These are phyloP conservation scores for Nothura maculosa DNA, from an alignment of 2,797 vertebrate species.

Conservation along the genomic window DNA sequence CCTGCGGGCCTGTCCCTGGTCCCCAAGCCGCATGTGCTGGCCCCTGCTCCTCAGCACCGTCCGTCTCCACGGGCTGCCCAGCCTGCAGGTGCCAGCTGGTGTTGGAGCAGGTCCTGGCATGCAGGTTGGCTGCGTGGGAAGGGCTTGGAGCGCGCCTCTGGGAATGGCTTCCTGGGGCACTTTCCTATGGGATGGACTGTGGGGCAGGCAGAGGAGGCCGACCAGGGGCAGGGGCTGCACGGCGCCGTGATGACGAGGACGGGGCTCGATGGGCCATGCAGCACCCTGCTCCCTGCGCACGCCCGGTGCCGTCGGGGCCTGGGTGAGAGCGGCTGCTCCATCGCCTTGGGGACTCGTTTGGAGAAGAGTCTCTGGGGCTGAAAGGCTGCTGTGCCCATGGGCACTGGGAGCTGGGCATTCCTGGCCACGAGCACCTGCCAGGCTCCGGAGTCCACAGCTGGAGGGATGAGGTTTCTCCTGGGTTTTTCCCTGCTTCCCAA, in stretches of 20 bases:
- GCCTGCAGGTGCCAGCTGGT: accelerated
- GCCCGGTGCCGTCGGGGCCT: neutral
- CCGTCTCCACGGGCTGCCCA: neutral
- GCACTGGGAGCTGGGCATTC: neutral
- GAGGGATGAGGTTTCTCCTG: neutral
- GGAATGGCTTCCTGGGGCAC: neutral
- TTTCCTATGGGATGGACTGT: neutral
- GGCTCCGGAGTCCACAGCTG: neutral
- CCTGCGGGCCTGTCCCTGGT: neutral
- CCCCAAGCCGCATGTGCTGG: neutral
- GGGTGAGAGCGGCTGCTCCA: neutral
- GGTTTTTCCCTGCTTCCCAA: neutral
- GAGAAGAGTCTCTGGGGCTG: neutral
- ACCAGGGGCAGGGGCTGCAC: neutral
- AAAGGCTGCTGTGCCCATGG: neutral
- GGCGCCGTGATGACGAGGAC: neutral
- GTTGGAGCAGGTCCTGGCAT: neutral
- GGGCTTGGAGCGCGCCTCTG: neutral
- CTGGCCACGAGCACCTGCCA: accelerated
- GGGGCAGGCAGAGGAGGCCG: neutral
- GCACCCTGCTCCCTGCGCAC: neutral
- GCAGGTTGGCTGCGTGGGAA: neutral
- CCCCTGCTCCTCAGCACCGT: neutral
- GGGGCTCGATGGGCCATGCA: neutral
- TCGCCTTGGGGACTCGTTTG: neutral